A percentile compares a stretch with the other conserved stretches of the same genome.
phyloP scores from a whole-genome alignment of 2,797 vertebrate genomes.

The Pantherophis alleghaniensis region DNA sequence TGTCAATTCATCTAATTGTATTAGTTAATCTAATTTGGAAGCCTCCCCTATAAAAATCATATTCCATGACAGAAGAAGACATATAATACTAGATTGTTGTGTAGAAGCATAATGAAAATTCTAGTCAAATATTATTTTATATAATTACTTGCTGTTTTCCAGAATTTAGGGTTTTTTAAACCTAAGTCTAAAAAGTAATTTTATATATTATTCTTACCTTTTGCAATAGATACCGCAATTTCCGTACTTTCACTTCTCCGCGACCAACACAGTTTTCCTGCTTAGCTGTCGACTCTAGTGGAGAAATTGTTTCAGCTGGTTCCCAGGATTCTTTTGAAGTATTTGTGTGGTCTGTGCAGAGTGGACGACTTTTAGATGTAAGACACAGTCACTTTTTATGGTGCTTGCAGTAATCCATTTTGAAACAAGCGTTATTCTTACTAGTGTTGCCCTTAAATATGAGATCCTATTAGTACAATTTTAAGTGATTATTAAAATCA shows the following conservation, averaged over 20 bases:
- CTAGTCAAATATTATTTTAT: neutral
- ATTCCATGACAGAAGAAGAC: neutral
- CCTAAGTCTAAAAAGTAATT: neutral
- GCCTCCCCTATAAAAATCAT: neutral
- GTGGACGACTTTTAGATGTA: conserved; percentile 91
- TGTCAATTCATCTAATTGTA: neutral
- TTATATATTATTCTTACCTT: neutral
- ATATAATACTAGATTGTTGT: neutral
- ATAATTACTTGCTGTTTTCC: accelerated
- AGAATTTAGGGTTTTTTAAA: neutral
- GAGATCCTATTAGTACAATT: neutral
- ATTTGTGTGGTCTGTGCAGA: conserved; percentile 98
- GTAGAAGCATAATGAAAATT: neutral
- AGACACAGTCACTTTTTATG: conserved; percentile 10
- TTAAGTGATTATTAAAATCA: neutral
- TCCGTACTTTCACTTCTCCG: conserved; percentile 93
- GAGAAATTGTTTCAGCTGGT: conserved; percentile 90
- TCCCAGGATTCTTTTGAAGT: conserved; percentile 95
- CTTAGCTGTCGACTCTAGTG: conserved; percentile 87
- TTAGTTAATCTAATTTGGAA: neutral
- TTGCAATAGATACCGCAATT: conserved; percentile 90
- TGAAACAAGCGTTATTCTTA: neutral
- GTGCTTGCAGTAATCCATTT: neutral
- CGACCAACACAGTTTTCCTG: conserved; percentile 91
- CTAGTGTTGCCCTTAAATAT: neutral